A percentile compares a stretch with the other conserved stretches of the same genome.
phyloP scores from a whole-genome alignment of 2,113 vertebrate species.

The Mesoclemmys tuberculata region DNA sequence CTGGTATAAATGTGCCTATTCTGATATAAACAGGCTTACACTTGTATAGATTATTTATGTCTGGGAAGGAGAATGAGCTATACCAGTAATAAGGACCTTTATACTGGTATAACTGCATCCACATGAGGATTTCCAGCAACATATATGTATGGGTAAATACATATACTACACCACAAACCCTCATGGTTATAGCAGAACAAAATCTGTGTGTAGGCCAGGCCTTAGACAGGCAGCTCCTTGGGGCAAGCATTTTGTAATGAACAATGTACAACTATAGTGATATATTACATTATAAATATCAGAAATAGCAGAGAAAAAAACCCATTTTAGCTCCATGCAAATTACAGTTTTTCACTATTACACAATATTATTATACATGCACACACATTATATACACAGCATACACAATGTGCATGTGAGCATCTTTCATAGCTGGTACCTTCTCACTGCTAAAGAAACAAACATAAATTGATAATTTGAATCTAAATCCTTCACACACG shows the following conservation, averaged over 20 bases:
- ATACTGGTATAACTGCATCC: background rate
- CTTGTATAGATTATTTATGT: background rate
- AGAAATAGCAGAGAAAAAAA: background rate
- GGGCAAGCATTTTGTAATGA: background rate
- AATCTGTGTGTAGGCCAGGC: background rate
- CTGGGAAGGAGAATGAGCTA: background rate
- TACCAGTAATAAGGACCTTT: background rate
- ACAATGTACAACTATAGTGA: background rate
- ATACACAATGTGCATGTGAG: background rate
- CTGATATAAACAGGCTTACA: background rate
- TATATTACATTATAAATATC: background rate
- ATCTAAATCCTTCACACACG: background rate
- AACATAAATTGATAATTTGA: background rate
- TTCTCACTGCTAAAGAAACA: background rate
- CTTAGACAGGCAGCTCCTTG: background rate
- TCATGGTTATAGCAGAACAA: background rate
- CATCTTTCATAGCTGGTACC: background rate
- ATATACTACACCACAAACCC: background rate
- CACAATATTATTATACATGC: too few relatives aligned
- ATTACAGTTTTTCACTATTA: background rate
- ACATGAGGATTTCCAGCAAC: background rate
- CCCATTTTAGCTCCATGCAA: background rate
- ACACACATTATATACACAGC: background rate
- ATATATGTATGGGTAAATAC: background rate
- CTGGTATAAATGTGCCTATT: background rate